phyloP scores from a whole-genome alignment of 2,888 invertebrate species.

The Cynaeus angustus region DNA sequence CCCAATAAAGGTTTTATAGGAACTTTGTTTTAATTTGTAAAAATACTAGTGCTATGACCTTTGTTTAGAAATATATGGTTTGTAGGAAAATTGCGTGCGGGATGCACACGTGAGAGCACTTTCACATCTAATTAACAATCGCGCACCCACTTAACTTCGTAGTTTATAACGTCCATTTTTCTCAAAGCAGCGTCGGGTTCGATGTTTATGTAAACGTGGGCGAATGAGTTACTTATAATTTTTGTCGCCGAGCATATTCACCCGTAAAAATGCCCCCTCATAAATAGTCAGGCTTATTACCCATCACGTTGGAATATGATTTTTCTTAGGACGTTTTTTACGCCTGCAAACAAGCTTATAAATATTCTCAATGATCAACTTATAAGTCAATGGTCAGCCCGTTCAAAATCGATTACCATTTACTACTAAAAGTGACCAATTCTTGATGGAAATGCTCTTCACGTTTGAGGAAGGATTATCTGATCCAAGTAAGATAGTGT shows the following conservation, averaged over 20 bases:
- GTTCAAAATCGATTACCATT: constrained; percentile 61
- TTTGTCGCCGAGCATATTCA: constrained; percentile 38
- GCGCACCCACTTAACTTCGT: constrained; percentile 41
- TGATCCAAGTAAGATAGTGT: constrained; percentile 7
- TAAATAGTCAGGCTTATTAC: constrained; percentile 51
- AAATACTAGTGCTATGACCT: not conserved
- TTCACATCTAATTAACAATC: constrained; percentile 43
- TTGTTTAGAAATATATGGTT: constrained; percentile 2
- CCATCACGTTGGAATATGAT: constrained; percentile 36
- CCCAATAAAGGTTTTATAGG: too few species aligned
- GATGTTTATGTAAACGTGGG: constrained; percentile 47
- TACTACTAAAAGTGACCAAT: constrained; percentile 34
- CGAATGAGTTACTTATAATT: constrained; percentile 46
- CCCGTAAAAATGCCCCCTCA: constrained; percentile 43
- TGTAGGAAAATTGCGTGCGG: constrained; percentile 36
- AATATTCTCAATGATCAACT: constrained; percentile 56
- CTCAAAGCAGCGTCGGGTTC: constrained; percentile 22
- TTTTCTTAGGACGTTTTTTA: constrained; percentile 43
- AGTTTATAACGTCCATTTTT: constrained; percentile 45
- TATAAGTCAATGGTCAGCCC: constrained; percentile 58
- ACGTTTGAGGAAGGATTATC: constrained; percentile 23
- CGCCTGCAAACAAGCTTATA: constrained; percentile 51
- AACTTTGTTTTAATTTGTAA: too few species aligned
- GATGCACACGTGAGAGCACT: constrained; percentile 31
- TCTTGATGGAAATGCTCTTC: constrained; percentile 39